Base-by-base conservation (phyloP, 2,888 invertebrate genomes). In the Lobophora halterata region DNA sequence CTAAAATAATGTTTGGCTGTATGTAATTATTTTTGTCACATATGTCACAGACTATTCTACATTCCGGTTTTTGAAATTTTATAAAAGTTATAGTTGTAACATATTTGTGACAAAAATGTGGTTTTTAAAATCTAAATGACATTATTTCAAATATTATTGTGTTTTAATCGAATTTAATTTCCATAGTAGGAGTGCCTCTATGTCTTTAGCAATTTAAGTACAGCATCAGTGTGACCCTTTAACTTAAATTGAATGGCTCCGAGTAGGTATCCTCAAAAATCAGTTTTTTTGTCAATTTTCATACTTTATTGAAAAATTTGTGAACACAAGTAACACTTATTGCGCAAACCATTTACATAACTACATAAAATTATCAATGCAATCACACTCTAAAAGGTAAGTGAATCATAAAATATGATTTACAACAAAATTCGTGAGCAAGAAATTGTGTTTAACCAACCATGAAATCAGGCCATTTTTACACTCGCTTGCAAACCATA, bases 21-120 rank as follows among this genome's bases (percentile, higher is more conserved):
- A 27, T 19, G 30, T 12, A 14, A 25, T 24, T 9, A 16, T 19
- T 41, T 55, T 55, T 53, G 60, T 53, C 55, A 52, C 49, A 49
- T 41, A 54, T 54, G 51, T 43, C 8, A 33, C 32, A 40, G 28
- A 33, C 47, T 33, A 45, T 51, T 46, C 46, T 49, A 63, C 68
- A 70, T 69, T 70, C 68, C 70, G 50, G 41, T 55, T 53, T 52
- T 50, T 39, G 38, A 49, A 36, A 26, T 49, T 51, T 51, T 52
- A 40, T 36, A 46, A 47, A 47, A 55, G 35, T 42, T 28, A 39
- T 46, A 41, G 41, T 42, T 45, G 32, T 40, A 49, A 49, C 41
- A 17, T 43, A 46, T 55, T 52, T 55, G 56, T 64, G 66, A 50
- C 56, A 51, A 52, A 61, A 56, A 35, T 33, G n/a, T 46, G 46